Conservation (phyloP, 2,888 invertebrate species). For the Andrena praecox region DNA sequence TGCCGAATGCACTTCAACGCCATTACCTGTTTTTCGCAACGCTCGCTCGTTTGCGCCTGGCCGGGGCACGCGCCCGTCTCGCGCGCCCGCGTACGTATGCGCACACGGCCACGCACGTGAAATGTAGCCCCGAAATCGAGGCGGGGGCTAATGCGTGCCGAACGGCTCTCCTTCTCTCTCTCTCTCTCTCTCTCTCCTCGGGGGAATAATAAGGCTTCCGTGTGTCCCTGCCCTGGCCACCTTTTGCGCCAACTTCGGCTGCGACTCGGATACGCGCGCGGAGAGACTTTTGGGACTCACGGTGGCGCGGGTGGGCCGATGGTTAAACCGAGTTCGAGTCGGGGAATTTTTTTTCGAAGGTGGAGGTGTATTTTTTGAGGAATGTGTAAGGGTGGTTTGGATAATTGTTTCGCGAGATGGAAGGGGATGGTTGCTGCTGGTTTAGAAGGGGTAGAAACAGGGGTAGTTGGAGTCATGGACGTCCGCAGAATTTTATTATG, state of each 20-base stretch:
- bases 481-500: too few species aligned
- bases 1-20: constrained; percentile 80
- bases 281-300: too few species aligned
- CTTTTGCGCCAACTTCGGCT: constrained; percentile 13
- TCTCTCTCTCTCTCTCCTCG: constrained; percentile 1
- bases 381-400: too few species aligned
- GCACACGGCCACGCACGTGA: constrained; percentile 24
- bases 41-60: constrained; percentile 63
- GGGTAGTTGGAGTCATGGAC: too few species aligned
- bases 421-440: too few species aligned
- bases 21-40: constrained; percentile 79
- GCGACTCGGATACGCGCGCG: background rate
- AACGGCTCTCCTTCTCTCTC: constrained; percentile 24
- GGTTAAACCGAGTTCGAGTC: too few species aligned
- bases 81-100: background rate
- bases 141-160: constrained; percentile 49
- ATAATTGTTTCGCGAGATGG: too few species aligned
- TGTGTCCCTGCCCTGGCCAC: constrained; percentile 25
- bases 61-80: constrained; percentile 67
- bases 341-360: too few species aligned
- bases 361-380: too few species aligned
- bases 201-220: constrained; percentile 62
- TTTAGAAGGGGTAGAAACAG: too few species aligned
- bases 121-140: constrained; percentile 53
- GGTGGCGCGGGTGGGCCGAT: too few species aligned